Evolutionary conservation across 2,113 vertebrate genomes (phyloP).

Genomic region (Gasterosteus aculeatus): DNA sequence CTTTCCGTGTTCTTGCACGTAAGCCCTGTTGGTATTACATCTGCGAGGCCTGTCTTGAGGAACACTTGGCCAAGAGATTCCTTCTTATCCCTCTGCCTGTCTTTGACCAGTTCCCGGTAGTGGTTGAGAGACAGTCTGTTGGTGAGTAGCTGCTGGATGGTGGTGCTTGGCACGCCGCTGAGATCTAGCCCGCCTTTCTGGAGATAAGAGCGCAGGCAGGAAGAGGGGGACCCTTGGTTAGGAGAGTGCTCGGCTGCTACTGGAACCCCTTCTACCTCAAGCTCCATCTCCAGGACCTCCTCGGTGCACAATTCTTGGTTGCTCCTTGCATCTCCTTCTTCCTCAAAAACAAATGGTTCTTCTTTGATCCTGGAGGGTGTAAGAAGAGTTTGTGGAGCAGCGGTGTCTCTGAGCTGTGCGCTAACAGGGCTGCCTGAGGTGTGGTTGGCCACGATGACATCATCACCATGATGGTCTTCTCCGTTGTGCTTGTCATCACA

Average conservation of each 20-base stretch:
- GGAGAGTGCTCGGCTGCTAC: constrained; percentile 81
- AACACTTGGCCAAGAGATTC: constrained; percentile 87
- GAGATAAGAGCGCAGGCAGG: constrained; percentile 90
- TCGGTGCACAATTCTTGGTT: constrained; percentile 86
- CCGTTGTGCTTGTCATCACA: constrained; percentile 86
- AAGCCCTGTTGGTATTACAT: constrained; percentile 59
- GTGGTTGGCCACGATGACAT: constrained; percentile 80
- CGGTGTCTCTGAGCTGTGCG: constrained; percentile 37
- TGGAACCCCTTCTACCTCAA: constrained; percentile 86
- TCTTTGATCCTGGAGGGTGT: constrained; percentile 88
- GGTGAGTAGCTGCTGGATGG: constrained; percentile 89
- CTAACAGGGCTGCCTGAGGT: constrained; percentile 86
- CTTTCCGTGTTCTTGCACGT: constrained; percentile 73
- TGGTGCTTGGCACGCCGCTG: constrained; percentile 60
- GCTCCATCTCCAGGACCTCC: constrained; percentile 87
- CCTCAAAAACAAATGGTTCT: constrained; percentile 83
- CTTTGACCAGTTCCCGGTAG: constrained; percentile 62
- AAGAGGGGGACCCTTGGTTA: constrained; percentile 78
- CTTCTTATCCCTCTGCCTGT: constrained; percentile 78
- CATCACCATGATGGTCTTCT: constrained; percentile 45
- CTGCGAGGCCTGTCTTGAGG: constrained; percentile 81
- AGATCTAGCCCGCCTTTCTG: constrained; percentile 85
- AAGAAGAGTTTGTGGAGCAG: constrained; percentile 59
- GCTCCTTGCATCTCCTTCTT: constrained; percentile 72
- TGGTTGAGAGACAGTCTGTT: constrained; percentile 87